Percentiles rank a stretch among this genome's conserved stretches.
Evolutionary conservation across 1,140 invertebrate genomes (phyloP).

Genomic region (Melanaphis sacchari): DNA sequence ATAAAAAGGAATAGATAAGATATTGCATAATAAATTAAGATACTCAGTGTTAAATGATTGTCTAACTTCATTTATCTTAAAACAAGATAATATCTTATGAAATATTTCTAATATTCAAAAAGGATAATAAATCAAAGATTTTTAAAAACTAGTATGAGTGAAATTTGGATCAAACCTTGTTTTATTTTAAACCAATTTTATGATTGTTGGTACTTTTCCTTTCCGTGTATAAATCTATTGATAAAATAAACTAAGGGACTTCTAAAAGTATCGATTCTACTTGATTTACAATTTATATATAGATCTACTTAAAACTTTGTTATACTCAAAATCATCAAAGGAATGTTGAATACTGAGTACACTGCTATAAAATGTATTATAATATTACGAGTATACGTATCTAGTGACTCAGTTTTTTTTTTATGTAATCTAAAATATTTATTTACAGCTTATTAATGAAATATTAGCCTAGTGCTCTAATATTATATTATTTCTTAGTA

Average conservation of each 20-base stretch:
- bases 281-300: neutral
- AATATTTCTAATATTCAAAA: neutral
- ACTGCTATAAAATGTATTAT: neutral
- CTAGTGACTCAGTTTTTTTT: neutral
- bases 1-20: neutral
- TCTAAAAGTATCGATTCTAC: neutral
- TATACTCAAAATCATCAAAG: neutral
- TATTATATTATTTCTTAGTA: neutral
- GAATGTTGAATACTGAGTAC: neutral
- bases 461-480: neutral
- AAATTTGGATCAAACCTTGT: neutral
- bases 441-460: neutral
- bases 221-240: neutral
- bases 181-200: neutral
- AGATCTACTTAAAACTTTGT: neutral
- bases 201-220: neutral
- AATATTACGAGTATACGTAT: too few relatives aligned
- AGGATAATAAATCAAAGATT: neutral
- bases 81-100: neutral
- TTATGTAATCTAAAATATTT: neutral
- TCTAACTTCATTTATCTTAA: neutral
- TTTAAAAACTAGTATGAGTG: neutral
- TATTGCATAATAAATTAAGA: too few relatives aligned
- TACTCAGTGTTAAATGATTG: neutral
- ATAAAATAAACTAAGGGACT: neutral